These are phyloP conservation scores for Pomacea maculata DNA, from an alignment of 1,140 invertebrate genomes.

Conservation along the genomic window DNA sequence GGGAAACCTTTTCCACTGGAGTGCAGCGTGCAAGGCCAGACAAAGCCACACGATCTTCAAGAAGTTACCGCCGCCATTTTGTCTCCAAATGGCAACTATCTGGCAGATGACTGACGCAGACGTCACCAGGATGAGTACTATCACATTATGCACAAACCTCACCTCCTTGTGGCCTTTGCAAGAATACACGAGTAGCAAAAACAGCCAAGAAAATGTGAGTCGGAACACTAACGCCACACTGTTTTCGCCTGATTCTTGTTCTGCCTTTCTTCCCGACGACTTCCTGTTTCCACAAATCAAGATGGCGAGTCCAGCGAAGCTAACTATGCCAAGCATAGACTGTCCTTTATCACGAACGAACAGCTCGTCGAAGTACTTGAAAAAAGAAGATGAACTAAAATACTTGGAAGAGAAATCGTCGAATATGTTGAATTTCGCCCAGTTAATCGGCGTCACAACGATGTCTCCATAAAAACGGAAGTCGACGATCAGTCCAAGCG, in stretches of 20 bases:
- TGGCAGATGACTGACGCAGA: background rate
- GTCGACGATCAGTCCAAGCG: constrained; percentile 43
- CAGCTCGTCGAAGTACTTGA: constrained; percentile 1
- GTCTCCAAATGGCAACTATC: background rate
- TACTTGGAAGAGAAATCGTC: constrained; percentile 35
- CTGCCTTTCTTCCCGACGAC: too few species aligned
- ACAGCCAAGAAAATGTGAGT: constrained; percentile 51
- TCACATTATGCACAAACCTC: constrained; percentile 49
- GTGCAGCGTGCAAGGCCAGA: background rate
- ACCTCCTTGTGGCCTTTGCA: constrained; percentile 49
- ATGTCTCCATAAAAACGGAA: constrained; percentile 37
- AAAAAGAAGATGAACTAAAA: constrained; percentile 31
- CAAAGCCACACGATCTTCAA: background rate
- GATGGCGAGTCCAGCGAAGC: constrained; percentile 4
- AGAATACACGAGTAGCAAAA: constrained; percentile 45
- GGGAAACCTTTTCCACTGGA: constrained; percentile 23
- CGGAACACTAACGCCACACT: background rate
- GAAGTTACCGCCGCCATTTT: background rate
- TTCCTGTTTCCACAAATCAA: constrained; percentile 18
- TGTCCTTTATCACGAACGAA: background rate
- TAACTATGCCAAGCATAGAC: background rate
- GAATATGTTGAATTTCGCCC: constrained; percentile 51
- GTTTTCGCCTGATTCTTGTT: too few species aligned
- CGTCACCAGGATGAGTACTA: constrained; percentile 40
- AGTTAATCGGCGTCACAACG: constrained; percentile 51